Evolutionary conservation across 2,113 vertebrate species (phyloP).

Genomic region (Octodon degus): DNA sequence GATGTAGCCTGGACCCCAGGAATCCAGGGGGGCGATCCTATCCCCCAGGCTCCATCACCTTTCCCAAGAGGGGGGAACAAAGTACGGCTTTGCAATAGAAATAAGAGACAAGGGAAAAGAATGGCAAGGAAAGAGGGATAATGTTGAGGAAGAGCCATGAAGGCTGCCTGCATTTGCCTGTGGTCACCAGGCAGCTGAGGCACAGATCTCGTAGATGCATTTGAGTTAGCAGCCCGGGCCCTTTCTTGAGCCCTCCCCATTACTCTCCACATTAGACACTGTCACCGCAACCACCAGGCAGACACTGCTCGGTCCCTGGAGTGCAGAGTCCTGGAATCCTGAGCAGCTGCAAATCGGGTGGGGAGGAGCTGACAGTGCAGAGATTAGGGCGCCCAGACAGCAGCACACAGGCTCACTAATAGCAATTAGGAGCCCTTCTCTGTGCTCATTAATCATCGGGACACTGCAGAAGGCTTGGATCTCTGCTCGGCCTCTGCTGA

Average conservation of each 20-base stretch:
- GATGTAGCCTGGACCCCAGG: neutral
- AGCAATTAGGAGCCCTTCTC: conserved; percentile 48
- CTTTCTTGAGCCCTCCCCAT: neutral
- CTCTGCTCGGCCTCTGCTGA: neutral
- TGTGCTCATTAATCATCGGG: conserved; percentile 21
- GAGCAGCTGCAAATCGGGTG: neutral
- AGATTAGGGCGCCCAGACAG: neutral
- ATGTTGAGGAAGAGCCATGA: neutral
- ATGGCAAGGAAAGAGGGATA: no score
- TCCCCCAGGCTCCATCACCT: neutral
- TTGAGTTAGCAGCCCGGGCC: neutral
- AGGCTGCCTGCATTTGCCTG: neutral
- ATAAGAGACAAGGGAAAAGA: neutral
- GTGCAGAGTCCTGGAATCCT: neutral
- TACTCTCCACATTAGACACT: neutral
- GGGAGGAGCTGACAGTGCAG: neutral
- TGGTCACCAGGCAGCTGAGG: neutral
- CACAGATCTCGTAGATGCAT: neutral
- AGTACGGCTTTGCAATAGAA: no score
- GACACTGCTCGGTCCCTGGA: neutral
- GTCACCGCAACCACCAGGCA: neutral
- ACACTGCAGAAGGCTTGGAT: neutral
- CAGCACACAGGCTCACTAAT: neutral
- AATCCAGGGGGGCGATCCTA: neutral
- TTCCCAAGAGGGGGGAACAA: neutral